These are phyloP conservation scores for Sycophila texana DNA, from an alignment of 2,888 invertebrate species.

Conservation along the genomic window DNA sequence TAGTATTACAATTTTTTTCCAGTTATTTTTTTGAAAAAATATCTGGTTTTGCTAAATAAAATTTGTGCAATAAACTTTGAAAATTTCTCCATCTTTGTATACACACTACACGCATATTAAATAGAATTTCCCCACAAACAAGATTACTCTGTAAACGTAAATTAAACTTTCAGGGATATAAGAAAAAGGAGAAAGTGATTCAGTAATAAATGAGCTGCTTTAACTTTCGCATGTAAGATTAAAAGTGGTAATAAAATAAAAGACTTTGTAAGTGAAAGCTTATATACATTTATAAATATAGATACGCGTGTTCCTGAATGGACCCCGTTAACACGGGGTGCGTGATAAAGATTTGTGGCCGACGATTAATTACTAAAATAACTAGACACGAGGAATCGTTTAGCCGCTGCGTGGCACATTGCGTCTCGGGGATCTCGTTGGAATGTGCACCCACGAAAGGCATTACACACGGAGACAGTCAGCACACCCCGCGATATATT, in stretches of 20 bases:
- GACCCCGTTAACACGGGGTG: not conserved
- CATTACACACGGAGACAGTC: conserved; percentile 72
- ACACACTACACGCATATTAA: too few species aligned
- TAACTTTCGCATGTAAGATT: conserved; percentile 20
- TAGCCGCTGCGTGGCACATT: conserved; percentile 66
- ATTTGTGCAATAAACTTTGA: too few species aligned
- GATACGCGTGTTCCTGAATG: not conserved
- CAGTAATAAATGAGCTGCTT: conserved; percentile 19
- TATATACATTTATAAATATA: not conserved
- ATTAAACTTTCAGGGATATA: not conserved
- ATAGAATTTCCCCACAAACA: too few species aligned
- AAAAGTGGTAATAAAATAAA: conserved; percentile 30
- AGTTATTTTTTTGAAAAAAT: too few species aligned
- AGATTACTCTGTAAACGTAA: conserved; percentile 11
- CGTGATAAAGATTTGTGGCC: conserved; percentile 42
- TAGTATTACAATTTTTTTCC: too few species aligned
- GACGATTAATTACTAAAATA: conserved; percentile 72
- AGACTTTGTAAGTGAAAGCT: not conserved
- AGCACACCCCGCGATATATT: conserved; percentile 71
- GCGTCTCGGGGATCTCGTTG: conserved; percentile 61
- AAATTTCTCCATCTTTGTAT: too few species aligned
- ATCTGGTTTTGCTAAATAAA: too few species aligned
- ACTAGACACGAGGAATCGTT: conserved; percentile 72
- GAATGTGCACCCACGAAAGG: conserved; percentile 64
- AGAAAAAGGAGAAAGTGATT: not conserved